Base-by-base conservation (phyloP, 1,140 invertebrate genomes). In the Brachionus asplanchnoidis region DNA sequence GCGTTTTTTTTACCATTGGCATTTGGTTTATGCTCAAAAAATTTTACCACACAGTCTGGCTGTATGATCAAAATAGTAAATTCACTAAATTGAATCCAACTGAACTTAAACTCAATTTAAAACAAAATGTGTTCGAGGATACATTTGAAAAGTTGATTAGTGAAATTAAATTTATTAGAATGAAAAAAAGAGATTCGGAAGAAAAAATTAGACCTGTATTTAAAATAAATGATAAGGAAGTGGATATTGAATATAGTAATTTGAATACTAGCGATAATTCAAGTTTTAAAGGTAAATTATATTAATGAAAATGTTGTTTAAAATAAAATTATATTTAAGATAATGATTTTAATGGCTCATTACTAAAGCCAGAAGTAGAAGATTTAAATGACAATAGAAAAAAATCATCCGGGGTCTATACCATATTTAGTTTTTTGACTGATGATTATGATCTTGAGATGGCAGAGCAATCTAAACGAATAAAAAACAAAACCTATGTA, bases 361-460 rank as follows among this genome's bases (percentile, higher is more conserved):
- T 50, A 4, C 26, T 77, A 5, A 77, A 46, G 14, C 73, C 73
- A 20, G 73, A 46, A 42, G 17, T 42, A 6, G 17, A 20, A n/a
- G 32, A 73, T 17, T 20, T 40, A 20, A 42, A 42, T 46, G 20
- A 77, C 26, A 77, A 77, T 23, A 44, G 73, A 7, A 77, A 77
- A 77, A 77, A 77, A 50, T 77, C 73, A 11, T 77, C 73, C 1
- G 73, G 42, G 7, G 32, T 77, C 42, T 77, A 77, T 20, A 50
- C 73, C 42, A 50, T 77, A 12, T 77, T 77, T 50, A 77, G 42
- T 14, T 77, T 50, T 26, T 7, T 77, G 7, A 77, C n/a, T 32
- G 73, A 77, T 77, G 46, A 26, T 46, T 50, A 77, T 50, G 73
- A 77, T 50, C 26, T 20, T 4, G 73, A 77, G 8, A 12, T 8